Percentiles rank a stretch among this genome's conserved stretches.
Conservation (phyloP, 2,797 vertebrate genomes). For the Hippopotamyrus pictus region DNA sequence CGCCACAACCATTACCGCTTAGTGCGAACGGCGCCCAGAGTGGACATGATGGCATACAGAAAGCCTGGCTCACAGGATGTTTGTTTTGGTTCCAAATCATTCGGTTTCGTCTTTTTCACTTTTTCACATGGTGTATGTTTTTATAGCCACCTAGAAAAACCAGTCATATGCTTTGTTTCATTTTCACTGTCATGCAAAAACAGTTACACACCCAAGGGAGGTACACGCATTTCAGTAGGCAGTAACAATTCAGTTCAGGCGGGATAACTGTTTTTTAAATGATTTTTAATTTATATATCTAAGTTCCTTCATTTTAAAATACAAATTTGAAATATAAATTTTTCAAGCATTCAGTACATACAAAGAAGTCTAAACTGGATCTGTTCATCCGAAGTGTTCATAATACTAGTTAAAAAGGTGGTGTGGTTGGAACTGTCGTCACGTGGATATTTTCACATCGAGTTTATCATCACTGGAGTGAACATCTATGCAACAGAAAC, state of each 20-base stretch:
- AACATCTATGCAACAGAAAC: conserved; percentile 35
- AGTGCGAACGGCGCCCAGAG: neutral
- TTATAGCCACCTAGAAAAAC: neutral
- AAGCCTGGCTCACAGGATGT: neutral
- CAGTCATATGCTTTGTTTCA: neutral
- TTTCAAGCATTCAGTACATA: neutral
- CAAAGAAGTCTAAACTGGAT: neutral
- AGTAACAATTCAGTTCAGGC: neutral
- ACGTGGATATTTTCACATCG: neutral
- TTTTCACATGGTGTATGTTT: neutral
- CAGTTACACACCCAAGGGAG: neutral
- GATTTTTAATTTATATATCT: neutral
- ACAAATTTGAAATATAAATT: neutral
- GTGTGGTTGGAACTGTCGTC: neutral
- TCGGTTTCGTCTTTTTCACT: neutral
- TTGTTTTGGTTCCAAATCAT: neutral
- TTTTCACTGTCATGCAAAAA: neutral
- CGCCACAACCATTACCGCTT: neutral
- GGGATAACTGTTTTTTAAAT: neutral
- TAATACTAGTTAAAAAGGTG: neutral
- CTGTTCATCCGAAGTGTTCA: neutral
- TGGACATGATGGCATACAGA: neutral
- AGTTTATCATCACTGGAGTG: conserved; percentile 38
- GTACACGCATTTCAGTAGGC: neutral
- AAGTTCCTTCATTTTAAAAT: neutral